phyloP scores from a whole-genome alignment of 2,888 invertebrate genomes.

The Poecilobothrus nobilitatus region DNA sequence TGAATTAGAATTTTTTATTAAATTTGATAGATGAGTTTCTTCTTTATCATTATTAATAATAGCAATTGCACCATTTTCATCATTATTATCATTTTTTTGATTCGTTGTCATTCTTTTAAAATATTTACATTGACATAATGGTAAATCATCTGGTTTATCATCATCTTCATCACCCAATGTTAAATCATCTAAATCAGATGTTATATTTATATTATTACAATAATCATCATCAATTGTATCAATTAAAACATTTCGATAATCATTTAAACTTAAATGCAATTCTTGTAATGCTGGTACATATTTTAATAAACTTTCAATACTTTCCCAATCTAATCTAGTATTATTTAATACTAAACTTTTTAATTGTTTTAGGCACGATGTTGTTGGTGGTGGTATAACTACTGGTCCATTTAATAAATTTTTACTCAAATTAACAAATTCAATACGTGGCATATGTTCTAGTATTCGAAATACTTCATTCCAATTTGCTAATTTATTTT shows the following conservation, averaged over 20 bases:
- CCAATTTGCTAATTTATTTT: conserved; percentile 85
- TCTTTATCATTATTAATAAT: background rate
- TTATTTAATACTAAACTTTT: conserved; percentile 79
- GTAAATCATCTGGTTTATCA: conserved; percentile 22
- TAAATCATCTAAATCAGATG: conserved; percentile 23
- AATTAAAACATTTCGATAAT: conserved; percentile 68
- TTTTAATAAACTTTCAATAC: conserved; percentile 65
- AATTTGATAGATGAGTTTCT: background rate
- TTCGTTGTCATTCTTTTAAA: conserved; percentile 9
- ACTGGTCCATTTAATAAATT: conserved; percentile 70
- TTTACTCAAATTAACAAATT: conserved; percentile 87
- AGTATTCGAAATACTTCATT: conserved; percentile 82
- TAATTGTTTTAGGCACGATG: conserved; percentile 48
- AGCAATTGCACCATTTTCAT: background rate
- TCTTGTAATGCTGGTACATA: conserved; percentile 76
- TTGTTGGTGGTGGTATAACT: conserved; percentile 38
- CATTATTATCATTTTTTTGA: background rate
- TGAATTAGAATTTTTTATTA: background rate
- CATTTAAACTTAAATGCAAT: conserved; percentile 85
- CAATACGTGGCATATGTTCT: conserved; percentile 77
- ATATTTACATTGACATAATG: conserved; percentile 14
- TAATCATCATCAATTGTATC: conserved; percentile 41
- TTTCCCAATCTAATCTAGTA: conserved; percentile 77
- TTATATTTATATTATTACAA: conserved; percentile 8
- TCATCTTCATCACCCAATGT: conserved; percentile 23